These are phyloP conservation scores for Drosophila lacteicornis DNA, from an alignment of 1,140 invertebrate species.

Conservation along the genomic window DNA sequence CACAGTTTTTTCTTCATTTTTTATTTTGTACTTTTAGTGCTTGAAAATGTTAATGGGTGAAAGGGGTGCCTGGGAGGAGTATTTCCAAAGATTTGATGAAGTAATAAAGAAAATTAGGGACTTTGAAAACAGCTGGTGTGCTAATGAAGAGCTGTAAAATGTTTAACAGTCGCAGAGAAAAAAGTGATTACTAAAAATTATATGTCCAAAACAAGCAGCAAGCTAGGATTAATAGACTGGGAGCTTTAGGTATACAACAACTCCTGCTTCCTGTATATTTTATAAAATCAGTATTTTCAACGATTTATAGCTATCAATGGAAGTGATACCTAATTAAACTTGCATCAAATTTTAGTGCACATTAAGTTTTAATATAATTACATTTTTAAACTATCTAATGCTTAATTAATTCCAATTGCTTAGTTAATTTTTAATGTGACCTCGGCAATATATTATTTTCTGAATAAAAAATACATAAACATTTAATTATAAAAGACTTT, in stretches of 20 bases:
- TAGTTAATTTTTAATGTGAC: not conserved
- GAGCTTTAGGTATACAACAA: not conserved
- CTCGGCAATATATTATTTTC: not conserved
- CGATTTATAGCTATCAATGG: not conserved
- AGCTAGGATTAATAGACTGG: not conserved
- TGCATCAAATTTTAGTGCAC: not conserved
- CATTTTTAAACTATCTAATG: not conserved
- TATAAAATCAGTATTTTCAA: too few species aligned
- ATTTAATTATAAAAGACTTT: not conserved
- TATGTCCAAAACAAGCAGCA: not conserved
- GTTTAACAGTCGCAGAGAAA: not conserved
- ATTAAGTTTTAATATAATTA: not conserved
- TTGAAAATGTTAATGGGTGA: conserved; percentile 31
- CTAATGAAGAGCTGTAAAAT: conserved; percentile 17
- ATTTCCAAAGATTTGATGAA: conserved; percentile 28
- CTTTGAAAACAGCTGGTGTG: conserved; percentile 5
- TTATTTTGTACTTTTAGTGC: conserved; percentile 15
- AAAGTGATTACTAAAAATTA: not conserved
- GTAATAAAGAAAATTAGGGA: conserved; percentile 26
- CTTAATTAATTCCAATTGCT: not conserved
- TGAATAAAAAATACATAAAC: not conserved
- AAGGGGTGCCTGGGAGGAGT: conserved; percentile 15
- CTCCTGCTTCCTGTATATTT: not conserved
- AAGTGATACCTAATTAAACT: not conserved
- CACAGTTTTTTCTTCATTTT: conserved; percentile 12